Conservation (phyloP, 1,140 invertebrate genomes). For the Heterodera carotae region DNA sequence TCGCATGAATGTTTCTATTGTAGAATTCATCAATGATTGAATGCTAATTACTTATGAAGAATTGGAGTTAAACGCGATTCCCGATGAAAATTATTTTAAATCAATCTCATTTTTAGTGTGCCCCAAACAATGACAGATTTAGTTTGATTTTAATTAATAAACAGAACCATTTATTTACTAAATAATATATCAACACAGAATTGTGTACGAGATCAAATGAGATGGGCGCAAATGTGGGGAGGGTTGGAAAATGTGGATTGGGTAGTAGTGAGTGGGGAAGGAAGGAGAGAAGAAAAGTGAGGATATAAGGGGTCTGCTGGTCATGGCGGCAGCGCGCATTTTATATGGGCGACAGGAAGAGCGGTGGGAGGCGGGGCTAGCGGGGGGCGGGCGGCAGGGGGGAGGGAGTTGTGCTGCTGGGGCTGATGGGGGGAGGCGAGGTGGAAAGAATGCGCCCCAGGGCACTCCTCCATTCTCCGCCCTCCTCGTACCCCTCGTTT, state of each 20-base stretch:
- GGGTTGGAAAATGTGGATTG: slow-evolving; percentile 4
- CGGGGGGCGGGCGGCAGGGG: neutral
- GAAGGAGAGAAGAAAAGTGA: neutral
- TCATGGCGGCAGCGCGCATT: slow-evolving; percentile 8
- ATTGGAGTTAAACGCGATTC: no score
- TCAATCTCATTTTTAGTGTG: no score
- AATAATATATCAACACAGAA: no score
- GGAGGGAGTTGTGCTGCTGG: neutral
- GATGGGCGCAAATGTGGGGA: slow-evolving; percentile 11
- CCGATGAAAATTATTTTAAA: no score
- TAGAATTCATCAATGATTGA: no score
- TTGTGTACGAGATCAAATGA: neutral
- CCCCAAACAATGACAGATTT: no score
- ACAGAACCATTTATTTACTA: no score
- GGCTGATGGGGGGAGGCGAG: neutral
- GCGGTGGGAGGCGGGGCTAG: neutral
- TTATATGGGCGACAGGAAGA: neutral
- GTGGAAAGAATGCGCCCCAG: no score
- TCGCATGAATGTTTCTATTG: no score
- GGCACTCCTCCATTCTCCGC: neutral
- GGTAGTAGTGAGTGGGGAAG: no score
- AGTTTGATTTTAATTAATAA: no score
- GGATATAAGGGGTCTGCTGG: neutral
- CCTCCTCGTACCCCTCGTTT: neutral
- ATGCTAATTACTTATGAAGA: no score